Base-by-base conservation (phyloP, 2,888 invertebrate species). In the Standfussiana lucernea region DNA sequence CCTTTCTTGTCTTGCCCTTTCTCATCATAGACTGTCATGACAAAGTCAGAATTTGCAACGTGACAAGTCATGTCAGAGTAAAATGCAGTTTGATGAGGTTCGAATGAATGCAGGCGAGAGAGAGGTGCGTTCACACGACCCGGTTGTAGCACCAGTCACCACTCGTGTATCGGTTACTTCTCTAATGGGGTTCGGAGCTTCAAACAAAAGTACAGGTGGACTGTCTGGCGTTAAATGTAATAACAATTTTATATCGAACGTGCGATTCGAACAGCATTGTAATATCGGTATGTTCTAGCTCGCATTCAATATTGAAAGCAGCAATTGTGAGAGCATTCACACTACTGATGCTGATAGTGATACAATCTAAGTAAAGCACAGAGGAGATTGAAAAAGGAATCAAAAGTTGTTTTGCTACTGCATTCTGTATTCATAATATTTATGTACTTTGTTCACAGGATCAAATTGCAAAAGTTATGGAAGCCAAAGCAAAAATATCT, bases 11-110 rank as follows among this genome's bases (percentile, higher is more conserved):
- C 73, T 64, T 69, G 91, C 92, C 93, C 92, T 89, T 92, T 89
- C 81, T 75, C 80, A 83, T 87, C 79, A 79, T 79, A 72, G 85
- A 82, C 71, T 86, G 86, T 88, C 86, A 86, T 86, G 90, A 93
- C 93, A 94, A 93, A 92, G 87, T 88, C 78, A 88, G 83, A 91
- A 91, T 91, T 94, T 92, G 93, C 92, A 92, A 90, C 86, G 85
- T 89, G 89, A 89, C 92, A 90, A 88, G 93, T 92, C 93, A 90
- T 84, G 92, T 90, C 94, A 93, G 84, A 88, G 89, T 78, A 87
- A 88, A 93, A 93, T 93, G 92, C 92, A 92, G 83, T 91, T 93
- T 93, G 93, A 94, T 93, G 91, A 91, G 86, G 85, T 86, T 86
- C 76, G 85, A 88, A 89, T 89, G 89, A 83, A 83, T 90, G 90